Evolutionary conservation across 2,113 vertebrate species (phyloP).

Genomic region (Mastomys coucha): DNA sequence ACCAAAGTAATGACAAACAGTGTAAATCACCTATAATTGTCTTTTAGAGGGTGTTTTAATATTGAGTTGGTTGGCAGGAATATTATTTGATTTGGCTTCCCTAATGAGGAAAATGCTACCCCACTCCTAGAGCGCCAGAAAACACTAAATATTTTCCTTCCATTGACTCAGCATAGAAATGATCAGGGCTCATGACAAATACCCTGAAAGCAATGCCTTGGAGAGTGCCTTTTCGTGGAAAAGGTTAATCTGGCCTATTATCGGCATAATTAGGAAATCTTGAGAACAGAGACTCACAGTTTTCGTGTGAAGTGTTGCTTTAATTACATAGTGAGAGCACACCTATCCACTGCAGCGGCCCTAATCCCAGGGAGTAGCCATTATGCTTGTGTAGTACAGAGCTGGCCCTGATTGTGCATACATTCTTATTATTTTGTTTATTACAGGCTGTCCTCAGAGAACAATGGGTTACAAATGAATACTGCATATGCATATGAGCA

Average conservation of each 20-base stretch:
- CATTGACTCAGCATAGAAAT: slow-evolving; percentile 40
- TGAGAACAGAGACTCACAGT: slow-evolving; percentile 69
- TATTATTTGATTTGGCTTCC: slow-evolving; percentile 46
- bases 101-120: slow-evolving; percentile 40
- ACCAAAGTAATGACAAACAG: slow-evolving; percentile 56
- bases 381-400: slow-evolving; percentile 29
- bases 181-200: slow-evolving; percentile 40
- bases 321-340: slow-evolving; percentile 64
- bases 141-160: slow-evolving; percentile 41
- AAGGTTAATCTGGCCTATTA: slow-evolving; percentile 68
- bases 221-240: neutral
- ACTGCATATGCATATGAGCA: neutral
- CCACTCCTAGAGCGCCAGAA: neutral
- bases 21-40: neutral
- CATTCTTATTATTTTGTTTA: slow-evolving; percentile 14
- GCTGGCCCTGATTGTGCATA: neutral
- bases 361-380: slow-evolving; percentile 64
- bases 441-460: slow-evolving; percentile 33
- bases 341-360: slow-evolving; percentile 62
- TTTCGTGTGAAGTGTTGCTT: slow-evolving; percentile 61
- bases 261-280: slow-evolving; percentile 70
- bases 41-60: slow-evolving; percentile 49
- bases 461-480: slow-evolving; percentile 39
- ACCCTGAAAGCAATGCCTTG: slow-evolving; percentile 20
- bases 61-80: slow-evolving; percentile 24